phyloP scores from a whole-genome alignment of 2,797 vertebrate genomes.

The Bufotes viridis region DNA sequence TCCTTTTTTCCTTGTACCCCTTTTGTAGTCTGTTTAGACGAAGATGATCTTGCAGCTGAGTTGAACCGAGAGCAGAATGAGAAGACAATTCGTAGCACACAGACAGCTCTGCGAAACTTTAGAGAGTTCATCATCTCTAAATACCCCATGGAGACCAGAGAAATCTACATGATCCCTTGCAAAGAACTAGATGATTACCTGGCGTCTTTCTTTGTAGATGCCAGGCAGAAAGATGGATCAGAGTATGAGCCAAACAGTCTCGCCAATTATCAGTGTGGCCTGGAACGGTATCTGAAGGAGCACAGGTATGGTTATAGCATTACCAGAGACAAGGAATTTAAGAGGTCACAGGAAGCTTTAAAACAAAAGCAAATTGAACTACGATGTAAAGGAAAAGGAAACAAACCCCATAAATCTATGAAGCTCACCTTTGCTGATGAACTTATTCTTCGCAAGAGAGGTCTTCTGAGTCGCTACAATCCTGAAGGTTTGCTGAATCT shows the following conservation, averaged over 20 bases:
- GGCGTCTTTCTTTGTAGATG: conserved; percentile 85
- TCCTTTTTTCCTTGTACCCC: conserved; percentile 61
- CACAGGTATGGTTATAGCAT: conserved; percentile 84
- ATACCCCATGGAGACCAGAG: conserved; percentile 81
- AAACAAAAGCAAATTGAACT: conserved; percentile 85
- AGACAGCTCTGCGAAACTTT: conserved; percentile 84
- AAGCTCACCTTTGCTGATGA: conserved; percentile 85
- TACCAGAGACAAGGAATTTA: conserved; percentile 84
- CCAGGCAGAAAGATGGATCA: conserved; percentile 84
- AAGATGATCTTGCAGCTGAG: conserved; percentile 81
- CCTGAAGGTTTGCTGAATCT: conserved; percentile 83
- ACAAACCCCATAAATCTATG: conserved; percentile 87
- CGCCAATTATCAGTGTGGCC: conserved; percentile 85
- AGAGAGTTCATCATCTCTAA: conserved; percentile 84
- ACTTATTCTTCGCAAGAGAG: conserved; percentile 82
- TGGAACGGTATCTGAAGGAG: conserved; percentile 84
- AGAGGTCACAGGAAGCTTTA: conserved; percentile 83
- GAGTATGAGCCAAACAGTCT: conserved; percentile 86
- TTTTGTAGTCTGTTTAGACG: conserved; percentile 72
- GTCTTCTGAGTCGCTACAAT: conserved; percentile 81
- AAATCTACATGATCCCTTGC: conserved; percentile 84
- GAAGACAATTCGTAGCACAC: conserved; percentile 85
- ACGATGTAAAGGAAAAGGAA: conserved; percentile 85
- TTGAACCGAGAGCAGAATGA: conserved; percentile 85
- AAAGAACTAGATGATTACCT: conserved; percentile 83